Evolutionary conservation across 2,113 vertebrate genomes (phyloP), one percentile per base, ranked within the genome.

Genomic region (Dipodomys spectabilis): DNA sequence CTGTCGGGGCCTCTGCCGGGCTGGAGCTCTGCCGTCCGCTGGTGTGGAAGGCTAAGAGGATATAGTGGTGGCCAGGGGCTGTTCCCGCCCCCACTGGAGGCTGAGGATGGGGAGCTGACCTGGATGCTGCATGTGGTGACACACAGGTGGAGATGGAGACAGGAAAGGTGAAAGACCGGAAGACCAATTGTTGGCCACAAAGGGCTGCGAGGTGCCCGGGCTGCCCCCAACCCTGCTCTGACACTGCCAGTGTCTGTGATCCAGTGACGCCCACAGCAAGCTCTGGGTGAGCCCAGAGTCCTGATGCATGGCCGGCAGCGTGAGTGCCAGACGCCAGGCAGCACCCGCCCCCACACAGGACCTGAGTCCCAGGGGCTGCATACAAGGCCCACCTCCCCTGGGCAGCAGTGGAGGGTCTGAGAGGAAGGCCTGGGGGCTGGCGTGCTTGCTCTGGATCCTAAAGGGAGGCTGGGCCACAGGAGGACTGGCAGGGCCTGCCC

Each of bases 11-110:
- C 53, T 25, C 65, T 72, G n/a, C 35, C 5, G 2, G 23, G 10
- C 0, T 2, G 12, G 62, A 80, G n/a, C 4, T 0, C 2, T 0
- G 1, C 5, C 39, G 57, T 23, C 35, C 30, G 12, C 11, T 2
- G 2, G 30, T 0, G 0, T 18, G 32, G 23, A 53, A 53, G 49
- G 11, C 0, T 44, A 27, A 78, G 65, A 0, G 32, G 4, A 60
- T 35, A 4, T 30, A 44, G 53, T 74, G 74, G 49, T 35, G 62
- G 15, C 11, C 18, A 62, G 35, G 81, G 65, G 57, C 27, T 73
- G 67, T 65, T 16, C 12, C 15, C 0, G 53, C 22, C 20, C 35
- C 49, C 5, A 6, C 39, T 0, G 15, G 45, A 82, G 18, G 19
- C 8, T 7, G 28, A 32, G 45, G 30, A 19, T 45, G 5, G 11